Conservation (phyloP, 2,888 invertebrate genomes). For the Drosophila atroscutellata region DNA sequence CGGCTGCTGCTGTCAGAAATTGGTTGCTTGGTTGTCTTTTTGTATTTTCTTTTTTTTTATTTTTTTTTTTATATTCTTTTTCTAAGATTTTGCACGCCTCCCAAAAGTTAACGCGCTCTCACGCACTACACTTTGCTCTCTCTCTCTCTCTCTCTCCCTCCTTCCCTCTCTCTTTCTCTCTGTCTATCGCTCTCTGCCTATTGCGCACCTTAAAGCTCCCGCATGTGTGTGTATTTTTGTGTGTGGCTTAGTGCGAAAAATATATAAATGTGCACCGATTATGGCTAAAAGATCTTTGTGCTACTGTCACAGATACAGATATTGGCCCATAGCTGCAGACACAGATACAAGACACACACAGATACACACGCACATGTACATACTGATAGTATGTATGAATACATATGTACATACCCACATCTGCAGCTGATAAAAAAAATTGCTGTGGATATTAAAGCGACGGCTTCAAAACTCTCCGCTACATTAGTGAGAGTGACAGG, state of each 20-base stretch:
- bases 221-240: conserved; percentile 19
- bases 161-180: conserved; percentile 11
- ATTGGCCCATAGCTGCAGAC: conserved; percentile 23
- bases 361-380: conserved; percentile 14
- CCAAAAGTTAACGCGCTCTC: conserved; percentile 69
- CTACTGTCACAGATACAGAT: conserved; percentile 48
- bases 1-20: conserved; percentile 45
- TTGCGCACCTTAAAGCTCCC: conserved; percentile 69
- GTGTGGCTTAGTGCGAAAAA: conserved; percentile 24
- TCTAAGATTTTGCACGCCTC: conserved; percentile 68
- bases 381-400: conserved; percentile 22
- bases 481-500: conserved; percentile 39
- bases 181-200: conserved; percentile 23
- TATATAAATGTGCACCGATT: conserved; percentile 78
- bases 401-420: conserved; percentile 2
- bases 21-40: conserved; percentile 46
- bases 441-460: conserved; percentile 53
- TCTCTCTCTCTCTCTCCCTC: conserved; percentile 13
- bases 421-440: conserved; percentile 49
- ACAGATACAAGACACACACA: conserved; percentile 15
- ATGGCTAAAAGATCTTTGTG: conserved; percentile 71
- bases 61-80: conserved; percentile 24
- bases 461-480: conserved; percentile 27
- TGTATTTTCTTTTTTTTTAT: conserved; percentile 20
- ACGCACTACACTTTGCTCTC: conserved; percentile 55